Evolutionary conservation across 2,888 invertebrate genomes (phyloP).

Genomic region (Pheosia tremula): DNA sequence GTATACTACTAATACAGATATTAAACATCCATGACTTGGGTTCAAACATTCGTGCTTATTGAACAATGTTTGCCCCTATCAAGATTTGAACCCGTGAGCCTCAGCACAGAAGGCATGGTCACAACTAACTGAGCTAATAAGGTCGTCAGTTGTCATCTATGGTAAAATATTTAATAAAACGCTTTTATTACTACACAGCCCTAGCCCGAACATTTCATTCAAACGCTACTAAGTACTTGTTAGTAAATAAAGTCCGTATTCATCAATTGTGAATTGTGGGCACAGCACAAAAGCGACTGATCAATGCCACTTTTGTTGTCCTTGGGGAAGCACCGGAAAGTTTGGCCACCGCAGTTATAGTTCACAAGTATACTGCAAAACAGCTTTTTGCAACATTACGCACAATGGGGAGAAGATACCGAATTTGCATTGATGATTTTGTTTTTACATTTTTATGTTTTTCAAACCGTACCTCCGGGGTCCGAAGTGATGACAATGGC

Average conservation of each 20-base stretch:
- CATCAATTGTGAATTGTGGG: slow-evolving; percentile 38
- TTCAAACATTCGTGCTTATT: no score
- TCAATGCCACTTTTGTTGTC: slow-evolving; percentile 37
- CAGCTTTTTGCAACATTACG: background rate
- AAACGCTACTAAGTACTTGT: slow-evolving; percentile 30
- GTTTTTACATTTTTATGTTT: background rate
- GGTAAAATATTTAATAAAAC: no score
- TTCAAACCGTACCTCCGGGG: no score
- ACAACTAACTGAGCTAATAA: no score
- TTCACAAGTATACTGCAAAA: slow-evolving; percentile 21
- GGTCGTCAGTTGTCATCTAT: no score
- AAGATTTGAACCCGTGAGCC: no score
- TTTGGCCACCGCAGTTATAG: slow-evolving; percentile 30
- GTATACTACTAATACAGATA: no score
- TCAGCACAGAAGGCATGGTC: no score
- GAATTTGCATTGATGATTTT: background rate
- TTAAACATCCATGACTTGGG: no score
- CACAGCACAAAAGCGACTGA: slow-evolving; percentile 36
- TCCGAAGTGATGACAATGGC: no score
- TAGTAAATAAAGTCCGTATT: slow-evolving; percentile 26
- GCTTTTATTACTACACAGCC: slow-evolving; percentile 17
- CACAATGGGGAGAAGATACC: background rate
- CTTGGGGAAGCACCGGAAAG: slow-evolving; percentile 30
- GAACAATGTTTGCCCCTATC: no score
- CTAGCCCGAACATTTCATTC: slow-evolving; percentile 20